Evolutionary conservation across 2,797 vertebrate species (phyloP).

Genomic region (Chelmon rostratus): DNA sequence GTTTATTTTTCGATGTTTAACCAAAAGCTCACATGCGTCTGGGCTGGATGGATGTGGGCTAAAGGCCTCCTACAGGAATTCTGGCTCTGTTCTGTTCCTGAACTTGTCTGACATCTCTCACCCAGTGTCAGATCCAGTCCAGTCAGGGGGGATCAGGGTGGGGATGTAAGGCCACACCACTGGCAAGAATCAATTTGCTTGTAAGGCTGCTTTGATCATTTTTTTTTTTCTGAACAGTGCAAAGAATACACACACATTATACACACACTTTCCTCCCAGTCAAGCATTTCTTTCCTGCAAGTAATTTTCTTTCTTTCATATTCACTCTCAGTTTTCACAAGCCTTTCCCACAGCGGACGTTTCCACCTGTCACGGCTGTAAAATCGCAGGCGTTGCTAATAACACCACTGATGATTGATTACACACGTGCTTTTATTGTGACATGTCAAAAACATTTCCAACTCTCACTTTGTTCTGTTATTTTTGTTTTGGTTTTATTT

Average conservation of each 20-base stretch:
- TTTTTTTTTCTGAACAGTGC: conserved; percentile 30
- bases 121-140: conserved; percentile 38
- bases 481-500: not conserved
- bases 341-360: not conserved
- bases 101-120: conserved; percentile 29
- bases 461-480: not conserved
- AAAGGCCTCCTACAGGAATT: conserved; percentile 1
- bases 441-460: not conserved
- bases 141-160: conserved; percentile 31
- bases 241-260: not conserved
- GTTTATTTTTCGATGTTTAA: too few relatives aligned
- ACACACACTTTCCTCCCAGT: not conserved
- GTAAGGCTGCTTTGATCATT: conserved; percentile 47
- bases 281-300: not conserved
- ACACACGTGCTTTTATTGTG: not conserved
- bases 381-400: not conserved
- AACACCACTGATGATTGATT: not conserved
- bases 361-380: not conserved
- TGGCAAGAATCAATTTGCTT: conserved; percentile 51
- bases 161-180: conserved; percentile 37
- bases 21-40: not conserved
- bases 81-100: conserved; percentile 16
- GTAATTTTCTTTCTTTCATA: not conserved
- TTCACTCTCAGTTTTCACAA: not conserved
- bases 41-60: not conserved